Evolutionary conservation across 2,888 invertebrate genomes (phyloP), one percentile per base, ranked within the genome.

Genomic region (Oligia latruncula): DNA sequence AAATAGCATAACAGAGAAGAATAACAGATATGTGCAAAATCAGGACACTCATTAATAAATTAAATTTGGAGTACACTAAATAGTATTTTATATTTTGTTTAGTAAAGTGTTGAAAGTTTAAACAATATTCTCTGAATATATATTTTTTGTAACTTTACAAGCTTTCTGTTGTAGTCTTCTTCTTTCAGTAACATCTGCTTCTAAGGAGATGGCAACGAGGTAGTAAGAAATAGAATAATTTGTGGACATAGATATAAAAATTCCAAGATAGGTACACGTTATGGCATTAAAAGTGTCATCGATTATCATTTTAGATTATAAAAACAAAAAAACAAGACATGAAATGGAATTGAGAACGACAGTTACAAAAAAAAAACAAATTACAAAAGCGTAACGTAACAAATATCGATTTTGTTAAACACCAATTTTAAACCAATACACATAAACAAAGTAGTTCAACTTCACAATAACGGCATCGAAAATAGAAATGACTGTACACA

Each of bases 401-500:
- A 20, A 17, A 29, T n/a, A 6, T 20, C 6, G 11, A 20, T 60
- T 35, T 65, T n/a, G 1, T 15, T 58, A 49, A 58, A 66, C 40
- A 55, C n/a, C 23, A 20, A 29, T 68, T 68, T 52, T 29, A 40
- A 74, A 29, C 20, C n/a, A 77, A n/a, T 20, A 17, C 23, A 62
- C 23, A 60, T 17, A 49, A 20, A 20, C 52, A 55, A 20, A 43
- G 20, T 4, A 3, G 17, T 23, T 52, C 23, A 35, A 49, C 65
- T 58, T 46, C 15, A 35, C 52, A 78, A 68, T 55, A 78, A 43
- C 52, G 35, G n/a, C n/a, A 1, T 35, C 20, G 0, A 29, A 68
- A 78, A 62, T 78, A 78, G 35, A 78, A 77, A 43, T 62, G 11
- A 13, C 17, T 76, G 17, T 8, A 62, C 6, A 29, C 29, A 40